Percentiles rank a stretch among this genome's conserved stretches.
Evolutionary conservation across 2,888 invertebrate species (phyloP).

Genomic region (Saturnia japonica): DNA sequence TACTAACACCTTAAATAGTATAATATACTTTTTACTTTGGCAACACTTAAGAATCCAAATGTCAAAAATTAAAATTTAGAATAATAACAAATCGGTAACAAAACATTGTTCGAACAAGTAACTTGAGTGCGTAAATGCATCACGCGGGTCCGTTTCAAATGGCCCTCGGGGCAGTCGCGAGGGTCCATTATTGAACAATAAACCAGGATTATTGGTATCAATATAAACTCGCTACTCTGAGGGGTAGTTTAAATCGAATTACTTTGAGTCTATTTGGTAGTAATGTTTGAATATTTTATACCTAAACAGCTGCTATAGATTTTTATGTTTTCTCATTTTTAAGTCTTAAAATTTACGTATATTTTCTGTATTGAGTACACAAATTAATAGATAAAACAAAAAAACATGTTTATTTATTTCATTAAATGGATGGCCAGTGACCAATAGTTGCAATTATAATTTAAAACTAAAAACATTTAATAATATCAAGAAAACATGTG

Average conservation of each 20-base stretch:
- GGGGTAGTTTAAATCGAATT: slow-evolving; percentile 35
- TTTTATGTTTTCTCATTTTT: neutral
- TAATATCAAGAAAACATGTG: no score
- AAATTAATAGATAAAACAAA: no score
- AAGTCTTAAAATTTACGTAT: neutral
- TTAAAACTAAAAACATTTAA: no score
- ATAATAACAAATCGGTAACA: slow-evolving; percentile 5
- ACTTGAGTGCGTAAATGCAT: slow-evolving; percentile 12
- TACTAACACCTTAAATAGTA: neutral
- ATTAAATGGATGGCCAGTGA: no score
- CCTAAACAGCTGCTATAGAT: neutral
- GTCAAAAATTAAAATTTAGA: slow-evolving; percentile 3
- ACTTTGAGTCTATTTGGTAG: slow-evolving; percentile 29
- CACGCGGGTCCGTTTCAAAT: slow-evolving; percentile 32
- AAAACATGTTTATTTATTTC: no score
- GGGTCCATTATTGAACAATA: slow-evolving; percentile 52
- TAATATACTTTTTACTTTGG: neutral
- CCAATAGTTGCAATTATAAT: no score
- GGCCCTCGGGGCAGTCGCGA: slow-evolving; percentile 23
- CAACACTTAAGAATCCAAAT: neutral
- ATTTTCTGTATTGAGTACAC: neutral
- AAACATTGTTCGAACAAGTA: neutral
- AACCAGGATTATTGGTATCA: slow-evolving; percentile 43
- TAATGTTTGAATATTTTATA: slow-evolving; percentile 14
- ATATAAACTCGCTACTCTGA: slow-evolving; percentile 28